These are phyloP conservation scores for Cromileptes altivelis DNA, from an alignment of 2,113 vertebrate species.

Conservation along the genomic window DNA sequence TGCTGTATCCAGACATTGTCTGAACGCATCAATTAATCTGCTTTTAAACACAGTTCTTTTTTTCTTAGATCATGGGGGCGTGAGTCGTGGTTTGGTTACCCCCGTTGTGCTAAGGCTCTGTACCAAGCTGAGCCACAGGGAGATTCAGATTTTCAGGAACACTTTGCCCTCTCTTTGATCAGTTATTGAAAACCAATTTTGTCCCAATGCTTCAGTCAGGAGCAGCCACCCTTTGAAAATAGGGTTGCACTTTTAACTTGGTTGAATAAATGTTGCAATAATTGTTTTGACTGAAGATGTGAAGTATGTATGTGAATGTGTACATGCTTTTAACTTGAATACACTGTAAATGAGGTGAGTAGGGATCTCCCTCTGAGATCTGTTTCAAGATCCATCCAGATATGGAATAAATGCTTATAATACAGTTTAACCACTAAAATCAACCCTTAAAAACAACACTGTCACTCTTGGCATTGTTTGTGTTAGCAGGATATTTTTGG, in stretches of 20 bases:
- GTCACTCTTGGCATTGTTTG: background rate
- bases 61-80: slow-evolving; percentile 49
- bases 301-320: background rate
- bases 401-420: background rate
- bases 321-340: background rate
- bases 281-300: slow-evolving; percentile 31
- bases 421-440: background rate
- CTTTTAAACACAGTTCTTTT: slow-evolving; percentile 57
- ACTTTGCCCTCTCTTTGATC: slow-evolving; percentile 76
- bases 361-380: background rate
- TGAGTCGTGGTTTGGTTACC: slow-evolving; percentile 38
- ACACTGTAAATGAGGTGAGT: background rate
- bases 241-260: slow-evolving; percentile 44
- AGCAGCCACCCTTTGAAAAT: slow-evolving; percentile 66
- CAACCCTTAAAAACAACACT: background rate
- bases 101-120: slow-evolving; percentile 58
- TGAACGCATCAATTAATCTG: slow-evolving; percentile 69
- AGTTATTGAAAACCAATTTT: slow-evolving; percentile 55
- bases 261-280: slow-evolving; percentile 38
- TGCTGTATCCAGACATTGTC: slow-evolving; percentile 63
- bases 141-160: slow-evolving; percentile 60
- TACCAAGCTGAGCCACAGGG: slow-evolving; percentile 67
- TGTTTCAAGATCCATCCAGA: background rate
- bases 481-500: background rate
- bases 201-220: slow-evolving; percentile 46